A percentile compares a stretch with the other conserved stretches of the same genome.
phyloP scores from a whole-genome alignment of 1,140 invertebrate species.

The Drosophila bifasciata region DNA sequence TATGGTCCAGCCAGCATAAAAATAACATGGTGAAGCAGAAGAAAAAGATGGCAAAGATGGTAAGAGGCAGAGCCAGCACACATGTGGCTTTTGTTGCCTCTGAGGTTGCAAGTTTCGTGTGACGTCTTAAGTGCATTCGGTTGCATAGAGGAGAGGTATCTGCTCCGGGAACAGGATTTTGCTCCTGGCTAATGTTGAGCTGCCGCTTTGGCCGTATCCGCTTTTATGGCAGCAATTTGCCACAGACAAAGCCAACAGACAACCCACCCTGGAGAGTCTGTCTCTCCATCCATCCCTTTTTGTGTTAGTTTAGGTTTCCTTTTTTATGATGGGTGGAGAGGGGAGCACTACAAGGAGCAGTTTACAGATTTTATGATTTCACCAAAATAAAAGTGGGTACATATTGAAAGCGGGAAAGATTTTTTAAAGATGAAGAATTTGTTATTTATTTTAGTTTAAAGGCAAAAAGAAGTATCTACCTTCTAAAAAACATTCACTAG shows the following conservation, averaged over 20 bases:
- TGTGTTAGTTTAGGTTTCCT: background rate
- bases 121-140: constrained; percentile 77
- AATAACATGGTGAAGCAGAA: constrained; percentile 7
- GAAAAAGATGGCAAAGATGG: constrained; percentile 2
- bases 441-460: too few species aligned
- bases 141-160: constrained; percentile 39
- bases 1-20: constrained; percentile 55
- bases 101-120: constrained; percentile 56
- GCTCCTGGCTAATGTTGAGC: constrained; percentile 32
- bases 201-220: constrained; percentile 31
- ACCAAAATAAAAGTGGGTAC: background rate
- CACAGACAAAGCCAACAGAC: constrained; percentile 41
- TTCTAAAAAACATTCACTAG: too few species aligned
- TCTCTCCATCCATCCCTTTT: background rate
- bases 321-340: background rate
- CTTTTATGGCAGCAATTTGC: constrained; percentile 48
- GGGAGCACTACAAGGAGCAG: background rate
- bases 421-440: too few species aligned
- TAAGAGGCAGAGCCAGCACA: constrained; percentile 17
- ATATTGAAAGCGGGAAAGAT: too few species aligned
- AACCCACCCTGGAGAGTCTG: constrained; percentile 2
- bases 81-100: constrained; percentile 58
- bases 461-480: too few species aligned
- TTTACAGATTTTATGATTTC: constrained; percentile 28
- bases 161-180: background rate